Conservation (phyloP, 2,797 vertebrate species). For the Malurus leucopterus region DNA sequence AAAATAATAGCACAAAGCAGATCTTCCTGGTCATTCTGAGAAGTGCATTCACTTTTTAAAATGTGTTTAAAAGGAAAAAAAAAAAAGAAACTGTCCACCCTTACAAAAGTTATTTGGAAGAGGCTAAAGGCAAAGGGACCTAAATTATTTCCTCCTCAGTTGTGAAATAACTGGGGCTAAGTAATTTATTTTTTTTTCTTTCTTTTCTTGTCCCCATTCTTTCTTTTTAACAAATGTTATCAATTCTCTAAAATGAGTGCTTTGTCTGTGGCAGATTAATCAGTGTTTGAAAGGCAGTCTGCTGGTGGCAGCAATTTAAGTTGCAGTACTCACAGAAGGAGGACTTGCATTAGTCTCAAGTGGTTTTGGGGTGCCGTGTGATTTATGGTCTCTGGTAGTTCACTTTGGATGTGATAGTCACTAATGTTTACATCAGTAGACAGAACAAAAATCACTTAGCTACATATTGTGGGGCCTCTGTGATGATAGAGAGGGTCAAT, state of each 20-base stretch:
- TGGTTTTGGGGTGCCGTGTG: neutral
- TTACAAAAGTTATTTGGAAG: neutral
- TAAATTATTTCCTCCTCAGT: neutral
- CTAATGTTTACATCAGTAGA: slow-evolving; percentile 1
- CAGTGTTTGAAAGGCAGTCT: neutral
- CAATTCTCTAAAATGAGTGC: neutral
- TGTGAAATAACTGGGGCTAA: neutral
- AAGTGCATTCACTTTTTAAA: neutral
- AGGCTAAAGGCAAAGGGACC: neutral
- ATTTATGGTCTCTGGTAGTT: slow-evolving; percentile 20
- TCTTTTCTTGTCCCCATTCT: neutral
- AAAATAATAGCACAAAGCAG: neutral
- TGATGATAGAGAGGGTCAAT: neutral
- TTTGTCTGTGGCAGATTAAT: neutral
- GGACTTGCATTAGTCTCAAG: neutral
- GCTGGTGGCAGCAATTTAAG: neutral
- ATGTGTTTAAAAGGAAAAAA: neutral
- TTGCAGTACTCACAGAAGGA: neutral
- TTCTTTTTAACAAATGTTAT: neutral
- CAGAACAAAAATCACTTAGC: neutral
- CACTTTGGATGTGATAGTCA: neutral
- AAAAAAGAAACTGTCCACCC: neutral
- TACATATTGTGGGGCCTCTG: neutral
- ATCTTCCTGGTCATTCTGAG: neutral
- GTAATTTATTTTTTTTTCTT: neutral